A percentile compares a stretch with the other conserved stretches of the same genome.
Evolutionary conservation across 1,140 invertebrate species (phyloP).

Genomic region (Rhopalosiphum maidis): DNA sequence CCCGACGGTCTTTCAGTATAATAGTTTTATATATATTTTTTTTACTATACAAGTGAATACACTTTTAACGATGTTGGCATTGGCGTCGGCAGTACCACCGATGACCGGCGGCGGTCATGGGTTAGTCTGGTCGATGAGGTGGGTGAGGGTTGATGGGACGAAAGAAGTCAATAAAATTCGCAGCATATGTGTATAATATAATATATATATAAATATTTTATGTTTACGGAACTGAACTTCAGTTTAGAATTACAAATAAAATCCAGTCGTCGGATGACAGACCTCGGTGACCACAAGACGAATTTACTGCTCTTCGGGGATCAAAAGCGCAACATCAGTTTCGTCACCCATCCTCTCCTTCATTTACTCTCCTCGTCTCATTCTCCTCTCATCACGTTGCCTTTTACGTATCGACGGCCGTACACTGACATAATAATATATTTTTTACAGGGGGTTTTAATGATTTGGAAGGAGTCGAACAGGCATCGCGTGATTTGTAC

Average conservation of each 20-base stretch:
- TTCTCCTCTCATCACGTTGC: not conserved
- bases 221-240: not conserved
- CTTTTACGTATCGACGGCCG: not conserved
- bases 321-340: not conserved
- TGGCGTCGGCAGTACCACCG: not conserved
- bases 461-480: not conserved
- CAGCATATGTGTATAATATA: too few species aligned
- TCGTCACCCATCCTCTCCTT: not conserved
- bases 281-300: not conserved
- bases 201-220: not conserved
- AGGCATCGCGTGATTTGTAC: not conserved
- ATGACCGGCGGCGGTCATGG: not conserved
- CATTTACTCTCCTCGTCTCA: too few species aligned
- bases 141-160: not conserved
- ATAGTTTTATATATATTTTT: not conserved
- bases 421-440: not conserved
- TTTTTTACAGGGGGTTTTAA: not conserved
- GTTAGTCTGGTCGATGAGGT: not conserved
- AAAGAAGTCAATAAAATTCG: not conserved
- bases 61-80: not conserved
- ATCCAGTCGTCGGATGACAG: not conserved
- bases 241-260: constrained; percentile 36
- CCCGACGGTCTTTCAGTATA: not conserved
- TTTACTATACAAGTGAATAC: not conserved
- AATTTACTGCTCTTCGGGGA: not conserved